Evolutionary conservation across 2,113 vertebrate species (phyloP).

Genomic region (Macroglossus sobrinus): DNA sequence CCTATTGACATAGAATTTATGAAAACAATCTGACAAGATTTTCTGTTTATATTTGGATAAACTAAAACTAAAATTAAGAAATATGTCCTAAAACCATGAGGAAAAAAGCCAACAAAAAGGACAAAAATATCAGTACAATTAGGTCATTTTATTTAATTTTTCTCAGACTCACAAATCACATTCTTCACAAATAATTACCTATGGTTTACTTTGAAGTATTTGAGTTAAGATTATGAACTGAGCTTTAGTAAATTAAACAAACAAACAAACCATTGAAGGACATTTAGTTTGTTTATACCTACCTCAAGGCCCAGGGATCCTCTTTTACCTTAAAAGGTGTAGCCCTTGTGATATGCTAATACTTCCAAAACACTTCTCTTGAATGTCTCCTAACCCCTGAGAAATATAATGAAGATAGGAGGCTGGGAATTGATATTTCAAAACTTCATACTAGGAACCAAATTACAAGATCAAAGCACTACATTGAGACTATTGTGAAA

Average conservation of each 20-base stretch:
- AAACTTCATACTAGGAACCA: not conserved
- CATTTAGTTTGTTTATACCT: not conserved
- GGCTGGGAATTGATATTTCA: not conserved
- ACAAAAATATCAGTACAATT: not conserved
- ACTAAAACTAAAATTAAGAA: constrained; percentile 11
- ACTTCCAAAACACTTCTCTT: not conserved
- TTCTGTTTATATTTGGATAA: constrained; percentile 18
- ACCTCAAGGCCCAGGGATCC: not conserved
- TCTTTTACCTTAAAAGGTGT: not conserved
- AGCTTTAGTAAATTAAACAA: not conserved
- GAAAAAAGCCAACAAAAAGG: not conserved
- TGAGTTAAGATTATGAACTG: not conserved
- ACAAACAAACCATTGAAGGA: not conserved
- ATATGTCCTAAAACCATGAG: not conserved
- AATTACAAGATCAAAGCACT: constrained; percentile 33
- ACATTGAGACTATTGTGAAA: not conserved
- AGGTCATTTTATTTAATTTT: not conserved
- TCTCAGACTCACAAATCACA: not conserved
- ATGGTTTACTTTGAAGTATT: constrained; percentile 4
- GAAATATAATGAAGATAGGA: not conserved
- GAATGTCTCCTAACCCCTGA: not conserved
- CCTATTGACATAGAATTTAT: not conserved
- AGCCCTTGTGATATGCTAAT: not conserved
- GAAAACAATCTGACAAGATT: not conserved
- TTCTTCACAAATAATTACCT: constrained; percentile 5